These are phyloP conservation scores for Hippolais icterina DNA, from an alignment of 2,113 vertebrate genomes.

Conservation along the genomic window DNA sequence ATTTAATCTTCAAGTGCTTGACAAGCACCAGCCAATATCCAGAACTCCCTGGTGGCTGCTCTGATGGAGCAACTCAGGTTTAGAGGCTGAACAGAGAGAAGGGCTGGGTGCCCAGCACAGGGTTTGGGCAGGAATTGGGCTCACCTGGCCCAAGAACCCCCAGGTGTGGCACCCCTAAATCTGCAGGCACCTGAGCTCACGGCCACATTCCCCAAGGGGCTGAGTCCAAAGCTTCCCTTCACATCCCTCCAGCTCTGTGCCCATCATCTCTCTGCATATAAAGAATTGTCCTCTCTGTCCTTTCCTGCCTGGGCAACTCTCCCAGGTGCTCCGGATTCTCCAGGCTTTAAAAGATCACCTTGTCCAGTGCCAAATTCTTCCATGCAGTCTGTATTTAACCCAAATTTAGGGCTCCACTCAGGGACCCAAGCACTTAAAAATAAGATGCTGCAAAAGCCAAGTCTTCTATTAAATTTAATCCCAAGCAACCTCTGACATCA, in stretches of 20 bases:
- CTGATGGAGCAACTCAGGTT: background rate
- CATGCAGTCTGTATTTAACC: background rate
- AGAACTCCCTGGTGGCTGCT: background rate
- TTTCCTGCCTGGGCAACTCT: background rate
- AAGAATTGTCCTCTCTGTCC: background rate
- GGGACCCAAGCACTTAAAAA: background rate
- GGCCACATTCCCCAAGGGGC: rapidly evolving
- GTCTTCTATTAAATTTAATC: background rate
- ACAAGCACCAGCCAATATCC: conserved; percentile 23
- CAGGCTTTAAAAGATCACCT: background rate
- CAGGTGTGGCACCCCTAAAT: background rate
- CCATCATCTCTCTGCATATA: background rate
- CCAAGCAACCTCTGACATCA: background rate
- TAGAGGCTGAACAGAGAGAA: background rate
- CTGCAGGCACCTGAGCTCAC: background rate
- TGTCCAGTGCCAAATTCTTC: background rate
- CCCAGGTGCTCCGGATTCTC: background rate
- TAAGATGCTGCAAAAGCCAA: background rate
- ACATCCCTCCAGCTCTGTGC: background rate
- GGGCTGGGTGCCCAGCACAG: rapidly evolving
- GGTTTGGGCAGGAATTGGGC: background rate
- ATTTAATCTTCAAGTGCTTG: conserved; percentile 33
- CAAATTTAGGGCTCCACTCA: background rate
- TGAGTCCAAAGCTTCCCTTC: background rate
- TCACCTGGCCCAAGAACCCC: background rate